Base-by-base conservation (phyloP, 2,888 invertebrate genomes). In the Acronicta leporina region DNA sequence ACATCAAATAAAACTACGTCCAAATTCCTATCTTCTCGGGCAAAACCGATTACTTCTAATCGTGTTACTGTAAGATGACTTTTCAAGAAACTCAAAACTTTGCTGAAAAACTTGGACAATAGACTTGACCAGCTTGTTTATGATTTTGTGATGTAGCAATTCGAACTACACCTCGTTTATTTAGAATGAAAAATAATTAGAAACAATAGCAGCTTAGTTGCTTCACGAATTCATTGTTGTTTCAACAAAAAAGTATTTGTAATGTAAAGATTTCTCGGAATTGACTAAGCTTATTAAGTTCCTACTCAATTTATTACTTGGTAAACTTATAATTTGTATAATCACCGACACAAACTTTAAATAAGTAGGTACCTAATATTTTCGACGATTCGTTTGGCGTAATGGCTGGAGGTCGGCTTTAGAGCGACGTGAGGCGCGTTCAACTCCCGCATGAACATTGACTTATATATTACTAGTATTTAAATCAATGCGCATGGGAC, bases 81-180 rank as follows among this genome's bases (percentile, higher is more conserved):
- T 84, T 79, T 70, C 67, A 75, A 81, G 77, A 70, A 66, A 63
- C 73, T 59, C 76, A 25, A 79, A 67, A 83, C 77, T 82, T 83
- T 76, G 44, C 51, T 69, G 67, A 74, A 78, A 68, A 80, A 75
- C 70, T 85, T 73, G 61, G 81, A 89, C 87, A 89, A 89, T 84
- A 75, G 80, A 68, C 67, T 70, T 76, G 79, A 80, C 78, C 75
- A 81, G 80, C 77, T 80, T 77, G 79, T 82, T 77, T 76, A 76
- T 20, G 80, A 77, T 76, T 75, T 84, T 83, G 84, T 82, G 82
- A 86, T 83, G 82, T 79, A 72, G 81, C 75, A 81, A 81, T 80
- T 85, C 84, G 74, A 72, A 81, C 81, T 77, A 57, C 69, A 72
- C 68, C 69, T 77, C 61, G 67, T 75, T 85, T 83, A 77, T 84